Evolutionary conservation across 2,888 invertebrate species (phyloP).

Genomic region (Malthinus seriepunctatus): DNA sequence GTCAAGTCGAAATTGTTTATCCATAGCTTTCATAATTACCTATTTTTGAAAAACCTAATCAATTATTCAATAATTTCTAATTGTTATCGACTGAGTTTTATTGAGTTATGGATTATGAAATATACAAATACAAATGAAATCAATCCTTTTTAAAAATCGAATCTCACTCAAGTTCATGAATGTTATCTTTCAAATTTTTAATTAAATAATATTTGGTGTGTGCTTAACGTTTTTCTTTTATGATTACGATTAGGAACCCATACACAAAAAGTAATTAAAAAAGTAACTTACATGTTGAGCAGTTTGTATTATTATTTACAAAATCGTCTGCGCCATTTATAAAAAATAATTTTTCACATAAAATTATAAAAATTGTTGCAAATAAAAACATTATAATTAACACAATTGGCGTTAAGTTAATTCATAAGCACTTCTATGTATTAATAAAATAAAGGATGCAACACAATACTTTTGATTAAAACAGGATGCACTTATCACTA

Average conservation of each 20-base stretch:
- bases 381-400: slow-evolving; percentile 10
- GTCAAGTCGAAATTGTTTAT: too few relatives aligned
- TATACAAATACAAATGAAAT: too few relatives aligned
- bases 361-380: slow-evolving; percentile 4
- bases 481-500: slow-evolving; percentile 34
- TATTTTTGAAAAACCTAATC: too few relatives aligned
- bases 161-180: too few relatives aligned
- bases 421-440: not conserved
- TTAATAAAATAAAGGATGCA: slow-evolving; percentile 29
- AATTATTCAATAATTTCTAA: too few relatives aligned
- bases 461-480: slow-evolving; percentile 29
- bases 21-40: too few relatives aligned
- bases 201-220: too few relatives aligned
- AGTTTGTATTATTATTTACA: not conserved
- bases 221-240: too few relatives aligned
- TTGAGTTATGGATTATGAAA: too few relatives aligned
- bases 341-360: slow-evolving; percentile 4
- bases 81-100: too few relatives aligned
- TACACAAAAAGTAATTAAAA: not conserved
- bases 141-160: too few relatives aligned
- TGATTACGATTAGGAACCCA: not conserved
- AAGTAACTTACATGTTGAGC: not conserved
- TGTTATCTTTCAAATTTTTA: too few relatives aligned
- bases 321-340: not conserved
- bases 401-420: slow-evolving; percentile 12